Evolutionary conservation across 2,113 vertebrate genomes (phyloP).

Genomic region (Baryphthengus martii): DNA sequence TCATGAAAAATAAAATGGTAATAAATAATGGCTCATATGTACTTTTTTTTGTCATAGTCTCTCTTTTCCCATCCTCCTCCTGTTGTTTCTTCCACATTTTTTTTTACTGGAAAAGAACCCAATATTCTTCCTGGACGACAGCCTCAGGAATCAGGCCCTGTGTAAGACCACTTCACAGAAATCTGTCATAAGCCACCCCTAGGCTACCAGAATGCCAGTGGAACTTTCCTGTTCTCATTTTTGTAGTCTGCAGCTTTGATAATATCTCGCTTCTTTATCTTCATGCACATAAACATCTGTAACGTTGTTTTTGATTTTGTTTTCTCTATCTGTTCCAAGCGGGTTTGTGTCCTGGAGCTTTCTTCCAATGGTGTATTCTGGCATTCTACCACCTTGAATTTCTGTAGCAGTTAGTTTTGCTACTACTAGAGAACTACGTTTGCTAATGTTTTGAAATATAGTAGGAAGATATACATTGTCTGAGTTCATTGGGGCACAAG

Average conservation of each 20-base stretch:
- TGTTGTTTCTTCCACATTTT: neutral
- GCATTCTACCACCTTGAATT: neutral
- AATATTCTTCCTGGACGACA: neutral
- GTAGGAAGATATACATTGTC: neutral
- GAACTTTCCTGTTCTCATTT: neutral
- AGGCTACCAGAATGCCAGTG: neutral
- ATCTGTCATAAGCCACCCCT: neutral
- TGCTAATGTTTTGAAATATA: neutral
- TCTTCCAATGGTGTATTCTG: neutral
- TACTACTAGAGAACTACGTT: neutral
- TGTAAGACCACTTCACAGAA: neutral
- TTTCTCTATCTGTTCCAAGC: neutral
- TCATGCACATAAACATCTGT: too few relatives aligned
- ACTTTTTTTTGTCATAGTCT: neutral
- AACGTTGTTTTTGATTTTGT: too few relatives aligned
- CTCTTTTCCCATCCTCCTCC: neutral
- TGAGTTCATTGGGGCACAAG: neutral
- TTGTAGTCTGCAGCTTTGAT: neutral
- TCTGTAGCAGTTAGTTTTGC: neutral
- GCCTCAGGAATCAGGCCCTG: neutral
- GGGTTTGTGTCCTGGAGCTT: neutral
- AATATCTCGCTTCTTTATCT: neutral
- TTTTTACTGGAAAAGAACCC: neutral
- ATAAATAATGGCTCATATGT: slow-evolving; percentile 9
- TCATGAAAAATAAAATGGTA: slow-evolving; percentile 12